Evolutionary conservation across 1,140 invertebrate species (phyloP).

Genomic region (Archegozetes longisetosus): DNA sequence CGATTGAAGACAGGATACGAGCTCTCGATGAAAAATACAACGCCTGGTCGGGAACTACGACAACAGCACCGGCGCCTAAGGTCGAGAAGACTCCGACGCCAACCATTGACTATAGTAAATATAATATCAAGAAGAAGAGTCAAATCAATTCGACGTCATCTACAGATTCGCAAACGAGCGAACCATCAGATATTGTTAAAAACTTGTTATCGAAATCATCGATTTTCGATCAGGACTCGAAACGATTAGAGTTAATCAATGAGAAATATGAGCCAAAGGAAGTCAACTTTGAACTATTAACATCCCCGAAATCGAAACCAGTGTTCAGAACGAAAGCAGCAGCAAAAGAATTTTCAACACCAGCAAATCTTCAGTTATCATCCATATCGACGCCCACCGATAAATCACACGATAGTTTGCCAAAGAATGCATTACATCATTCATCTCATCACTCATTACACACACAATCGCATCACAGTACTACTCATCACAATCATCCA

Average conservation of each 20-base stretch:
- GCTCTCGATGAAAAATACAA: conserved; percentile 80
- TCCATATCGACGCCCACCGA: neutral
- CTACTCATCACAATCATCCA: neutral
- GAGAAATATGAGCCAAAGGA: conserved; percentile 64
- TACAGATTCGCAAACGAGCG: conserved; percentile 27
- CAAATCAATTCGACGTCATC: conserved; percentile 28
- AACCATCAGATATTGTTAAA: conserved; percentile 85
- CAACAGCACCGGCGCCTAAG: conserved; percentile 15
- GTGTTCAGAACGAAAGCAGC: conserved; percentile 29
- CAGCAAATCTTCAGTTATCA: conserved; percentile 10
- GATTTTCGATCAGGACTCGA: conserved; percentile 88
- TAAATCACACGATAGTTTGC: neutral
- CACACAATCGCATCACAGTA: neutral
- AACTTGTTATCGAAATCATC: conserved; percentile 75
- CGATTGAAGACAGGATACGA: conserved; percentile 69
- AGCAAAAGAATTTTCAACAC: conserved; percentile 28
- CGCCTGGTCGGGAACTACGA: conserved; percentile 47
- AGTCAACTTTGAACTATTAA: neutral
- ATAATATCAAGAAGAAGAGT: conserved; percentile 34
- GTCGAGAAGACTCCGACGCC: conserved; percentile 12
- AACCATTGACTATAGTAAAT: conserved; percentile 36
- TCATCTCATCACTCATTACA: conserved; percentile 4
- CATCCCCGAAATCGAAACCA: conserved; percentile 24
- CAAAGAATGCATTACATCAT: neutral
- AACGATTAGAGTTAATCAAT: conserved; percentile 69